These are phyloP conservation scores for Kryptolebias ocellatus DNA, from an alignment of 2,797 vertebrate species.

Conservation along the genomic window DNA sequence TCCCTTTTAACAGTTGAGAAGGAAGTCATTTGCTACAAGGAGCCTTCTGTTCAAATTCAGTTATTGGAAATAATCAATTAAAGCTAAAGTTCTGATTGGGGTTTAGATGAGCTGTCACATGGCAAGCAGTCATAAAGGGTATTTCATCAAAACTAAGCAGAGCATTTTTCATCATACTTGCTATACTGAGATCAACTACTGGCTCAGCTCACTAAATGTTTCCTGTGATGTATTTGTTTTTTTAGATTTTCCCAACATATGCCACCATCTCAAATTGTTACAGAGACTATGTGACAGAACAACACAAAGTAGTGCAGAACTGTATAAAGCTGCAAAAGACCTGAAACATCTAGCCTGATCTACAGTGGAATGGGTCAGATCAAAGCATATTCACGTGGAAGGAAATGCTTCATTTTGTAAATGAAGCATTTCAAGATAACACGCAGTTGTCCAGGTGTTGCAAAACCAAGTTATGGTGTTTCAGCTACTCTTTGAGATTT, in stretches of 20 bases:
- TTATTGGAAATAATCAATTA: conserved; percentile 58
- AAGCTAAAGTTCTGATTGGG: neutral
- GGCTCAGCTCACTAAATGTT: neutral
- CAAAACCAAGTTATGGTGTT: neutral
- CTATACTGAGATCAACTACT: neutral
- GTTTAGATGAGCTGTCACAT: conserved; percentile 36
- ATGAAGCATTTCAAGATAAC: neutral
- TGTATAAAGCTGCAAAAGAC: too few species aligned
- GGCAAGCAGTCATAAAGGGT: conserved; percentile 3
- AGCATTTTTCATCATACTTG: neutral
- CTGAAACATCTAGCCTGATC: too few species aligned
- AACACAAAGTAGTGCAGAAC: too few species aligned
- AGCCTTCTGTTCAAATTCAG: conserved; percentile 41
- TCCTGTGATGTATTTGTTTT: neutral
- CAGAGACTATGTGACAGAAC: too few species aligned
- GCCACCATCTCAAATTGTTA: too few species aligned
- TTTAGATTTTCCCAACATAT: too few species aligned
- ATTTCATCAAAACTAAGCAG: conserved; percentile 9
- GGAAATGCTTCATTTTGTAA: neutral
- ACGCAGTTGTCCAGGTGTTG: neutral
- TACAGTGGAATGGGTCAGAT: too few species aligned
- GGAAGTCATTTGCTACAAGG: conserved; percentile 20
- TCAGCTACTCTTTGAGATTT: neutral
- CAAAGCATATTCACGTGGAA: too few species aligned
- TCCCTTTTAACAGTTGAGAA: neutral